These are phyloP conservation scores for Gerris buenoi DNA, from an alignment of 1,140 invertebrate species.

Conservation along the genomic window DNA sequence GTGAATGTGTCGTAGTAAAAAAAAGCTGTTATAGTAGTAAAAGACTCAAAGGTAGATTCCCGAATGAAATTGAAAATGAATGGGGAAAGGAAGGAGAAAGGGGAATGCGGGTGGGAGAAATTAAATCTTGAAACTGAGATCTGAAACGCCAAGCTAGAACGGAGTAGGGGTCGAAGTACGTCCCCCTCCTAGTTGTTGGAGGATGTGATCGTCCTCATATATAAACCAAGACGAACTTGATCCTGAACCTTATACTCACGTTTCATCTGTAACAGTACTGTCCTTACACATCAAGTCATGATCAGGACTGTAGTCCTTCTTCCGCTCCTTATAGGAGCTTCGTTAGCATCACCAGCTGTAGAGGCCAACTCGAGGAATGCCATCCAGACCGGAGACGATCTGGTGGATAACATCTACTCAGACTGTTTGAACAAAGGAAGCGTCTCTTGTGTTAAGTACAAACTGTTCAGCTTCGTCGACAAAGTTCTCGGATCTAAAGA, in stretches of 20 bases:
- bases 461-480: constrained; percentile 66
- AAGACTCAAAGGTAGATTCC: no score
- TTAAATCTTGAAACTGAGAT: no score
- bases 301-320: neutral
- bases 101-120: no score
- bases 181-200: no score
- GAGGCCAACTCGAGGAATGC: constrained; percentile 36
- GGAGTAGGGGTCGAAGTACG: no score
- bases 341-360: neutral
- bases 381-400: constrained; percentile 51
- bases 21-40: no score
- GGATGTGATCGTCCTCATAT: neutral
- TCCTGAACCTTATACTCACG: neutral
- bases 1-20: no score
- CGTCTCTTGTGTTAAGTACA: constrained; percentile 64
- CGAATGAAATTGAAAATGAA: no score
- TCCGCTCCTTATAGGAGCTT: neutral
- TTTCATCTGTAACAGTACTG: neutral
- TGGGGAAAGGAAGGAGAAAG: no score
- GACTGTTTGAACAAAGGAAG: constrained; percentile 67
- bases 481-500: constrained; percentile 62
- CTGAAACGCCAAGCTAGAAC: no score
- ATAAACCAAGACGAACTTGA: neutral
- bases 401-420: constrained; percentile 53
- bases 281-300: neutral